phyloP scores from a whole-genome alignment of 1,140 invertebrate species.

The Pseudomyrmex dendroicus region DNA sequence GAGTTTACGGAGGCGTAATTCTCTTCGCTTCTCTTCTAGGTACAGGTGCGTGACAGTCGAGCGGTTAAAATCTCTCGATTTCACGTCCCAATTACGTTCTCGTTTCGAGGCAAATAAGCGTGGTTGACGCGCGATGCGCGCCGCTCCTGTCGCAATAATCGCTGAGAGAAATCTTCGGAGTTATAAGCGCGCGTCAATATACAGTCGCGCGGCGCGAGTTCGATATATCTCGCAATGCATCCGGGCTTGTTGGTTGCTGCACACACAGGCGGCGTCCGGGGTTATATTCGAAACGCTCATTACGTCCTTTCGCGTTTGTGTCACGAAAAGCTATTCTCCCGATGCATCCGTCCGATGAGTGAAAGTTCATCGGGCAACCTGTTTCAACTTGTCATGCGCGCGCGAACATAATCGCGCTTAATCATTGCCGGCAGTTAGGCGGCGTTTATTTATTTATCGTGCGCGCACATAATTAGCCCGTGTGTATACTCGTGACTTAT shows the following conservation, averaged over 20 bases:
- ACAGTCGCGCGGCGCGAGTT: slow-evolving; percentile 14
- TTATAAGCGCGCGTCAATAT: slow-evolving; percentile 59
- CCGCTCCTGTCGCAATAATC: slow-evolving; percentile 50
- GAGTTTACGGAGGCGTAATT: background rate
- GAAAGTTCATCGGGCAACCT: slow-evolving; percentile 55
- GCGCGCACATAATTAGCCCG: slow-evolving; percentile 41
- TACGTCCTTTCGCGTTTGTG: slow-evolving; percentile 28
- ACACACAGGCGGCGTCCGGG: slow-evolving; percentile 16
- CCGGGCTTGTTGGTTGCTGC: background rate
- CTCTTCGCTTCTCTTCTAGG: background rate
- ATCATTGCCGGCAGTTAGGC: slow-evolving; percentile 41
- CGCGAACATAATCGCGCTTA: slow-evolving; percentile 48
- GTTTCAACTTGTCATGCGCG: slow-evolving; percentile 12
- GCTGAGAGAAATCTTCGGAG: slow-evolving; percentile 52
- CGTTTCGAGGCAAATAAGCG: background rate
- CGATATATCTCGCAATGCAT: background rate
- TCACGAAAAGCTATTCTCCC: slow-evolving; percentile 21
- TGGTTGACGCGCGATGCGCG: slow-evolving; percentile 34
- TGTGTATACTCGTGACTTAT: slow-evolving; percentile 30
- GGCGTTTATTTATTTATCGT: slow-evolving; percentile 57
- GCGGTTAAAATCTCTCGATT: slow-evolving; percentile 20
- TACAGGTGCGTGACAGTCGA: background rate
- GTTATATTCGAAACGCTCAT: slow-evolving; percentile 35
- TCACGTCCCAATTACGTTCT: slow-evolving; percentile 10
- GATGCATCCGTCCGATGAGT: slow-evolving; percentile 26